phyloP scores from a whole-genome alignment of 1,140 invertebrate genomes.

The Condylostylus longicornis region DNA sequence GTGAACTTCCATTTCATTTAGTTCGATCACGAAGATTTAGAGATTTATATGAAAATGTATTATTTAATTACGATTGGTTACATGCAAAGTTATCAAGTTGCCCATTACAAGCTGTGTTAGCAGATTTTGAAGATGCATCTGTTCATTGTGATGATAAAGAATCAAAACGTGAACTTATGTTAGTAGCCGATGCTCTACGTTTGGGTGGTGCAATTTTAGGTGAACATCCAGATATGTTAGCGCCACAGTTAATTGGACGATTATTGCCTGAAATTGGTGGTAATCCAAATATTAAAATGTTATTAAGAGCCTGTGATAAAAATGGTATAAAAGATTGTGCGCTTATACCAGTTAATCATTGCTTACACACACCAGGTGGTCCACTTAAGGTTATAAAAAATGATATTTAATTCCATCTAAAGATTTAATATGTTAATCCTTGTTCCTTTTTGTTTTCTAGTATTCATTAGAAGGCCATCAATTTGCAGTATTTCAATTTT shows the following conservation, averaged over 20 bases:
- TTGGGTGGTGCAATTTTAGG: slow-evolving; percentile 81
- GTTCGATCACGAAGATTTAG: slow-evolving; percentile 78
- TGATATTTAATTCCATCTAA: neutral
- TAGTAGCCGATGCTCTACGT: slow-evolving; percentile 87
- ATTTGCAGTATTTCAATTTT: slow-evolving; percentile 92
- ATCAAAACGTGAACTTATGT: slow-evolving; percentile 71
- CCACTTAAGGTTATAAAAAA: slow-evolving; percentile 63
- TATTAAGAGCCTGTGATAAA: slow-evolving; percentile 79
- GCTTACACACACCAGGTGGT: slow-evolving; percentile 91
- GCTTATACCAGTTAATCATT: slow-evolving; percentile 84
- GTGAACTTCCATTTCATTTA: slow-evolving; percentile 89
- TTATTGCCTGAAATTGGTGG: slow-evolving; percentile 79
- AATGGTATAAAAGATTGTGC: slow-evolving; percentile 77
- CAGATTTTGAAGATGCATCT: slow-evolving; percentile 92
- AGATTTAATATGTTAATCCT: neutral
- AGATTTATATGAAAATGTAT: slow-evolving; percentile 82
- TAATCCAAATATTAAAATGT: slow-evolving; percentile 60
- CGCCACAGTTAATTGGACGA: slow-evolving; percentile 83
- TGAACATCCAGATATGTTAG: slow-evolving; percentile 88
- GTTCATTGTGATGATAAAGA: slow-evolving; percentile 71
- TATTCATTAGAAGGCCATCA: slow-evolving; percentile 95
- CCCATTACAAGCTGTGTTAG: slow-evolving; percentile 82
- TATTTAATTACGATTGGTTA: slow-evolving; percentile 97
- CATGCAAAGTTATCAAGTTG: slow-evolving; percentile 91
- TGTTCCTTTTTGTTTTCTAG: slow-evolving; percentile 33